Conservation (phyloP, 2,888 invertebrate genomes). For the Drosophila algonquin region DNA sequence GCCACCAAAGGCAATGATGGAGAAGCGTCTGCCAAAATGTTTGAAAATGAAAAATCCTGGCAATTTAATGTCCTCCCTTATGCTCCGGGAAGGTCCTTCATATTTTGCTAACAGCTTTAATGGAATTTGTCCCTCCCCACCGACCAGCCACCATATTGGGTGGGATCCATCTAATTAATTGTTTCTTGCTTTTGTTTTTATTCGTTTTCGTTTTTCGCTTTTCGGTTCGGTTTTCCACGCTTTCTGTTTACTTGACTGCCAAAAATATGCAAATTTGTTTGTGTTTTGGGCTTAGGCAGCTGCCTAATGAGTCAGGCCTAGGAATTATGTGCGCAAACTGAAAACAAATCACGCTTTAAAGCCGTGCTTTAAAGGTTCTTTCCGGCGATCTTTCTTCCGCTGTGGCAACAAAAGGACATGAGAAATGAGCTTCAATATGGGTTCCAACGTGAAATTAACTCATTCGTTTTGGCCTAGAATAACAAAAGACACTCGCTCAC, state of each 20-base stretch:
- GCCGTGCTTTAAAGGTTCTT: neutral
- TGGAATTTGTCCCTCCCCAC: slow-evolving; percentile 1
- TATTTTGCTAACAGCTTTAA: slow-evolving; percentile 18
- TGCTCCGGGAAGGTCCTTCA: neutral
- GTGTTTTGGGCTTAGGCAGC: slow-evolving; percentile 52
- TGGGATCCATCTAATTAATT: slow-evolving; percentile 44
- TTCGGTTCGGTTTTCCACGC: slow-evolving; percentile 14
- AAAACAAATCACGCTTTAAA: slow-evolving; percentile 14
- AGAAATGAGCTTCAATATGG: slow-evolving; percentile 61
- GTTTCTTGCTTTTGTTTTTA: slow-evolving; percentile 37
- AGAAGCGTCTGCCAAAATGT: neutral
- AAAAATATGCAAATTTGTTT: slow-evolving; percentile 64
- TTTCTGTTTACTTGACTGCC: slow-evolving; percentile 41
- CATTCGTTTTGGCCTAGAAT: slow-evolving; percentile 68
- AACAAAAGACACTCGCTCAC: slow-evolving; percentile 51
- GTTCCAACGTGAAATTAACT: slow-evolving; percentile 71
- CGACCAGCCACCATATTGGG: neutral
- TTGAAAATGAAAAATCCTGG: neutral
- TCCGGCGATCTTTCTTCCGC: slow-evolving; percentile 19
- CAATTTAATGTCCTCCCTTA: neutral
- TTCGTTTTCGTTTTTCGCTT: slow-evolving; percentile 46
- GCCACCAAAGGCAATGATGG: slow-evolving; percentile 2
- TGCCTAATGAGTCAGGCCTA: slow-evolving; percentile 43
- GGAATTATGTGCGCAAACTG: slow-evolving; percentile 4
- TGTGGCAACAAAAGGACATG: slow-evolving; percentile 43